phyloP scores from a whole-genome alignment of 2,888 invertebrate genomes.

The Gasteruption jaculator region DNA sequence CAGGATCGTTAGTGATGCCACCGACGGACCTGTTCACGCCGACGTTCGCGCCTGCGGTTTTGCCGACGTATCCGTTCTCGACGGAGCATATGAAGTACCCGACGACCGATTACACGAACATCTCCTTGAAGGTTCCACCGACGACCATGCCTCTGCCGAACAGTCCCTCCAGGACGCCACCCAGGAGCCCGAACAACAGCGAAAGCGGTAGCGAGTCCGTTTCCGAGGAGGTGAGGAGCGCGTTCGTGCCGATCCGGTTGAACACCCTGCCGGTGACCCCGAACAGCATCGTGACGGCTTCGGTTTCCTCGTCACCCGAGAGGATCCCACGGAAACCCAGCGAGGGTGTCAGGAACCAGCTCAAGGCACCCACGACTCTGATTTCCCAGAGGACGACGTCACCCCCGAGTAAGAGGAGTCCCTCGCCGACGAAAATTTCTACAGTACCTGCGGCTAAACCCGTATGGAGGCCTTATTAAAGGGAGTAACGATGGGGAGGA shows the following conservation, averaged over 20 bases:
- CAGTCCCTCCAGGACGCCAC: conserved; percentile 38
- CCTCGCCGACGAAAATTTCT: conserved; percentile 41
- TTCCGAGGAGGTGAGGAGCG: conserved; percentile 45
- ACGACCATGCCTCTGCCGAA: conserved; percentile 22
- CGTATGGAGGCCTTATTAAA: conserved; percentile 48
- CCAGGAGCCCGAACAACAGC: conserved; percentile 41
- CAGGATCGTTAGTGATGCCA: conserved; percentile 43
- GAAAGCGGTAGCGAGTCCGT: conserved; percentile 44
- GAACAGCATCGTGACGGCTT: conserved; percentile 17
- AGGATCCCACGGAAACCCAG: conserved; percentile 24
- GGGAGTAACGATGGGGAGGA: conserved; percentile 2
- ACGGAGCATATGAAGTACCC: conserved; percentile 37
- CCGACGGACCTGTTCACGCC: conserved; percentile 40
- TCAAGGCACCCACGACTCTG: conserved; percentile 40
- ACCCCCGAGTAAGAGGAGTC: conserved; percentile 28
- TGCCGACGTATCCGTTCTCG: conserved; percentile 39
- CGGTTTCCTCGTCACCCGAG: conserved; percentile 35
- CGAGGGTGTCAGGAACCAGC: conserved; percentile 36
- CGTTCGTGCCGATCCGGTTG: conserved; percentile 44
- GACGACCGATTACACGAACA: conserved; percentile 33
- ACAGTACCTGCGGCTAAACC: conserved; percentile 36
- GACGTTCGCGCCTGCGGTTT: conserved; percentile 36
- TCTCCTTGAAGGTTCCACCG: conserved; percentile 29
- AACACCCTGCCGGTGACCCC: conserved; percentile 33
- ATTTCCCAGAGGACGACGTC: conserved; percentile 34